Evolutionary conservation across 2,888 invertebrate species (phyloP).

Genomic region (Eupithecia dodoneata): DNA sequence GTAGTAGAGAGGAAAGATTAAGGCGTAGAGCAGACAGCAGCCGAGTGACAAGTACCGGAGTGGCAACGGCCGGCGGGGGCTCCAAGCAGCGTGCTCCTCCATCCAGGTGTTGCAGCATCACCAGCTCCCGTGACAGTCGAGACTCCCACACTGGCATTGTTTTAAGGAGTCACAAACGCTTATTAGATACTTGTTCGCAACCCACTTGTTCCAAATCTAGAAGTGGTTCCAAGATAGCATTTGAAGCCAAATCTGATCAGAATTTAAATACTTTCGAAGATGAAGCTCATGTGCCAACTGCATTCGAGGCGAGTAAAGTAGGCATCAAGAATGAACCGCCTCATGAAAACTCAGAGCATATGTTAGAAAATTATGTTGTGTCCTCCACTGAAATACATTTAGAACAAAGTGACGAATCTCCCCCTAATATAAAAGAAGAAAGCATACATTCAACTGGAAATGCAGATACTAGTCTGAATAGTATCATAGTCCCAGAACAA

Average conservation of each 20-base stretch:
- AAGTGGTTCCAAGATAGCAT: constrained; percentile 57
- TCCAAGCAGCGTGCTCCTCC: constrained; percentile 62
- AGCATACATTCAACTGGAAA: constrained; percentile 51
- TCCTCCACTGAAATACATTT: constrained; percentile 56
- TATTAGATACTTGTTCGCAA: constrained; percentile 68
- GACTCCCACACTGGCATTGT: constrained; percentile 83
- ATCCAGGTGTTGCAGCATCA: constrained; percentile 74
- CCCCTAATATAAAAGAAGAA: constrained; percentile 57
- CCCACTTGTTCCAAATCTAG: constrained; percentile 64
- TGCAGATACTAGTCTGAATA: constrained; percentile 54
- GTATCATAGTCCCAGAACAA: constrained; percentile 62
- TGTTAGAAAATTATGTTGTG: constrained; percentile 51
- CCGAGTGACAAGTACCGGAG: constrained; percentile 57
- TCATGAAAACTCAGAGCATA: constrained; percentile 53
- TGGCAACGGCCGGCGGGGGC: constrained; percentile 61
- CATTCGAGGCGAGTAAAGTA: constrained; percentile 58
- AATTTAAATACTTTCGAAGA: constrained; percentile 63
- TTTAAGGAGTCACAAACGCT: constrained; percentile 85
- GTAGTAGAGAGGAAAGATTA: constrained; percentile 72
- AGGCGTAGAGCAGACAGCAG: constrained; percentile 69
- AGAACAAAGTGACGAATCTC: constrained; percentile 71
- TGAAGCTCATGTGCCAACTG: constrained; percentile 62
- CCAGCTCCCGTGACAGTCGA: constrained; percentile 79
- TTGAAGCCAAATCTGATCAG: constrained; percentile 64
- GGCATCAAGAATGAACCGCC: constrained; percentile 60